These are phyloP conservation scores for Xiphophorus couchianus DNA, from an alignment of 2,113 vertebrate genomes.

Conservation along the genomic window DNA sequence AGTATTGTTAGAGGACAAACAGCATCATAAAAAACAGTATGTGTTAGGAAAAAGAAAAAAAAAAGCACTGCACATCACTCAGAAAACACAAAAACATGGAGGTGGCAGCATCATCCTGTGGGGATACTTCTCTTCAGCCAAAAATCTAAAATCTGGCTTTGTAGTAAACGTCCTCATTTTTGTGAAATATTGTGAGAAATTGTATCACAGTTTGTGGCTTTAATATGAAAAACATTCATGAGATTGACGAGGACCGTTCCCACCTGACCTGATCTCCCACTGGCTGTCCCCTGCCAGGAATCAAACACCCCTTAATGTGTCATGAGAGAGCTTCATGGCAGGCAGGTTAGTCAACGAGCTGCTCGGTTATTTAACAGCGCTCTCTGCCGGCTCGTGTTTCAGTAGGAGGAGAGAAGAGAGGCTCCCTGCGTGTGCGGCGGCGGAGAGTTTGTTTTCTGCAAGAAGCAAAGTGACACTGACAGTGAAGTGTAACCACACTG, in stretches of 20 bases:
- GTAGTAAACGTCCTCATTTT: no score
- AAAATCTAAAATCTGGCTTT: no score
- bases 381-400: conserved; percentile 19
- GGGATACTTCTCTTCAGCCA: no score
- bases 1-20: no score
- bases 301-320: conserved; percentile 54
- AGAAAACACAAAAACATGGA: no score
- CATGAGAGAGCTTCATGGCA: conserved; percentile 37
- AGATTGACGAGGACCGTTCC: conserved; percentile 39
- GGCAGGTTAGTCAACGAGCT: conserved; percentile 42
- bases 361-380: conserved; percentile 43
- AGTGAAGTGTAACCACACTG: conserved; percentile 34
- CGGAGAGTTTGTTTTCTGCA: conserved; percentile 21
- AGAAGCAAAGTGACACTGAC: conserved; percentile 19
- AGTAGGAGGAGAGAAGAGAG: conserved; percentile 13
- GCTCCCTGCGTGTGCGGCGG: conserved; percentile 13
- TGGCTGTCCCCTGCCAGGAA: conserved; percentile 50
- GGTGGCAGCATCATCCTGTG: no score
- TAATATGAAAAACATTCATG: not conserved
- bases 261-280: conserved; percentile 6
- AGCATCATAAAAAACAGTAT: no score
- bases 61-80: no score
- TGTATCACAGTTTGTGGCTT: no score
- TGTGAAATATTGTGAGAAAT: no score
- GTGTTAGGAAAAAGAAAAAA: no score